A percentile compares a stretch with the other conserved stretches of the same genome.
These are phyloP conservation scores for Gymnobelideus leadbeateri DNA, from an alignment of 2,113 vertebrate species.

Conservation along the genomic window DNA sequence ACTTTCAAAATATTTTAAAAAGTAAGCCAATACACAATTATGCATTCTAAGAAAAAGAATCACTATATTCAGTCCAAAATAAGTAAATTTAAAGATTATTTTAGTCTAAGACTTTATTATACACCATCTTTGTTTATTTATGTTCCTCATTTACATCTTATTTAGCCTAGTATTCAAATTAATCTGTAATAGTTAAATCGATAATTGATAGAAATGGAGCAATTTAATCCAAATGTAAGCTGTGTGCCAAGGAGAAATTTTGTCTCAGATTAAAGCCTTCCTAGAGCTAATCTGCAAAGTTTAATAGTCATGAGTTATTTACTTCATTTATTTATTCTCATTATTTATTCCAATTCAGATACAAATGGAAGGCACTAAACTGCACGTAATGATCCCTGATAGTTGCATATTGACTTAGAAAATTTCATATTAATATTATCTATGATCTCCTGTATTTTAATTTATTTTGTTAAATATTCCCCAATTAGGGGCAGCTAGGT, in stretches of 20 bases:
- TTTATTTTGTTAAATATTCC: too few relatives aligned
- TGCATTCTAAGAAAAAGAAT: neutral
- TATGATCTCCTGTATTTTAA: too few relatives aligned
- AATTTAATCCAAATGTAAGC: neutral
- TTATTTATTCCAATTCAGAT: neutral
- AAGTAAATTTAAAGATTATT: neutral
- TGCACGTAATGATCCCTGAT: neutral
- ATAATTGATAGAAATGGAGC: neutral
- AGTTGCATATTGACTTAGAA: neutral
- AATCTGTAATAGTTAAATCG: neutral
- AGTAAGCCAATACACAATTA: neutral
- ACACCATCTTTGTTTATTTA: neutral
- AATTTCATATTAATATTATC: too few relatives aligned
- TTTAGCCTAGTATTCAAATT: conserved; percentile 19
- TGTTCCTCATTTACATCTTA: neutral
- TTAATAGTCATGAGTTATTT: conserved; percentile 30
- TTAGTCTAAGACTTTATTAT: neutral
- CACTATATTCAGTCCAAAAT: neutral
- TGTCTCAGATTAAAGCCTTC: conserved; percentile 34
- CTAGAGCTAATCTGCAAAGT: conserved; percentile 37
- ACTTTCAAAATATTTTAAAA: too few relatives aligned
- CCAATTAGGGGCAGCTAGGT: too few relatives aligned
- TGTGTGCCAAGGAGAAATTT: conserved; percentile 7
- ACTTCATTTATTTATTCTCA: conserved; percentile 30
- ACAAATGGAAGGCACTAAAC: neutral